Percentiles rank a stretch among this genome's conserved stretches.
Conservation (phyloP, 2,797 vertebrate genomes). For the Pangasius djambal region DNA sequence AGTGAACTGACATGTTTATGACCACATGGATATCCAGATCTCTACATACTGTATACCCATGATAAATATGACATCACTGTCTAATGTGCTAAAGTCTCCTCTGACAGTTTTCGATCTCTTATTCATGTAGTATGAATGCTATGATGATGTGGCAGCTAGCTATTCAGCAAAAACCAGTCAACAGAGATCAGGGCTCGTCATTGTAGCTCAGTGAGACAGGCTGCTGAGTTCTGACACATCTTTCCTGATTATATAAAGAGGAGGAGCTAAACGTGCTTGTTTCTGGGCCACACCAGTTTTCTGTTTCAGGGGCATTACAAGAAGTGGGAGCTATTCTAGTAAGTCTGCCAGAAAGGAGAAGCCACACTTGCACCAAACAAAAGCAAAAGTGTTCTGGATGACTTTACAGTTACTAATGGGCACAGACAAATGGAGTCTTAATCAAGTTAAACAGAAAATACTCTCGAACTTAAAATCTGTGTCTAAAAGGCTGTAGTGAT, state of each 20-base stretch:
- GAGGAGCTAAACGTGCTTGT: neutral
- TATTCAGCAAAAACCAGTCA: neutral
- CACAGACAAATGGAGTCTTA: neutral
- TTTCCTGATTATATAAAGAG: conserved; percentile 16
- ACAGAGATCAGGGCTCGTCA: neutral
- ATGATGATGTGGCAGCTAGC: neutral
- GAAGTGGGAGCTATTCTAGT: neutral
- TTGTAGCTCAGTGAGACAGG: neutral
- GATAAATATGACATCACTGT: neutral
- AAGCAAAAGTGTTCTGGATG: conserved; percentile 4
- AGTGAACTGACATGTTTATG: conserved; percentile 6
- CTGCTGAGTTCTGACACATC: neutral
- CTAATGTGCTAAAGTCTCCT: neutral
- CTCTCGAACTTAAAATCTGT: neutral
- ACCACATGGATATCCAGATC: neutral
- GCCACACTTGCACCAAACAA: neutral
- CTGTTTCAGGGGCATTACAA: conserved; percentile 12
- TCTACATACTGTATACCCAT: neutral
- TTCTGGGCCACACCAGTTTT: neutral
- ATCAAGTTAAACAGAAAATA: neutral
- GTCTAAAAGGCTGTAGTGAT: neutral
- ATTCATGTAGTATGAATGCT: neutral
- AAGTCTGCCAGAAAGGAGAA: conserved; percentile 7
- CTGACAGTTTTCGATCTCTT: neutral
- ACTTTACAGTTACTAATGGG: neutral